Evolutionary conservation across 1,140 invertebrate species (phyloP), one percentile per base, ranked within the genome.

Genomic region (Phocides pigmalion): DNA sequence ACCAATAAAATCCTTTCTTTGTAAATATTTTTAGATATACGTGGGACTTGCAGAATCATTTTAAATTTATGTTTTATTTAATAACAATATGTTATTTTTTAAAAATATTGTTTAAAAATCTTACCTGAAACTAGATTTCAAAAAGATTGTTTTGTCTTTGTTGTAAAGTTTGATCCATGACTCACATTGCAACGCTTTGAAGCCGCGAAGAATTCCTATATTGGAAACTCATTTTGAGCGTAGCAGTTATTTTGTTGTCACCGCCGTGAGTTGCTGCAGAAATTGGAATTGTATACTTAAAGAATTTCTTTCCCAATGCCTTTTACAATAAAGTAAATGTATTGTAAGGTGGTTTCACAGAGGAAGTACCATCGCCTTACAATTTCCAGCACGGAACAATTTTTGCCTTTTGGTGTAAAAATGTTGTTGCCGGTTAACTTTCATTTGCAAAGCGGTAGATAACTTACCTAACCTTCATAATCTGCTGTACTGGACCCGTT

Each of bases 181-280:
- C 22, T 50, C 47, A 50, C 25, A 32, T 32, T 50, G 47, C 47
- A 32, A 32, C 15, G 44, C 19, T 28, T 15, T 28, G 32, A 41
- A 41, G 37, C 12, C 22, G 51, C 14, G 19, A 54, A 54, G 15
- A 22, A 41, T 54, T 54, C 19, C 32, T 39, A 41, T 41, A 54
- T 20, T 41, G 35, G 37, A 56, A 56, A 56, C 37, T 56, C 53
- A 54, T 54, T 54, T 25, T 42, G 39, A 25, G 12, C 20, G 17
- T 28, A 42, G 12, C n/a, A 42, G 37, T 56, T 56, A 56, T 56
- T 56, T 42, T 14, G 53, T 56, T 42, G 53, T 56, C 53, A 42
- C 19, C 20, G n/a, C 12, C 12, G 37, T 37, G 19, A 15, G 19
- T 22, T 56, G 37, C 53, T 25, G 6, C 8, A 16, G 20, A 39